A percentile compares a stretch with the other conserved stretches of the same genome.
Evolutionary conservation across 2,797 vertebrate genomes (phyloP).

Genomic region (Meriones psammophilus): DNA sequence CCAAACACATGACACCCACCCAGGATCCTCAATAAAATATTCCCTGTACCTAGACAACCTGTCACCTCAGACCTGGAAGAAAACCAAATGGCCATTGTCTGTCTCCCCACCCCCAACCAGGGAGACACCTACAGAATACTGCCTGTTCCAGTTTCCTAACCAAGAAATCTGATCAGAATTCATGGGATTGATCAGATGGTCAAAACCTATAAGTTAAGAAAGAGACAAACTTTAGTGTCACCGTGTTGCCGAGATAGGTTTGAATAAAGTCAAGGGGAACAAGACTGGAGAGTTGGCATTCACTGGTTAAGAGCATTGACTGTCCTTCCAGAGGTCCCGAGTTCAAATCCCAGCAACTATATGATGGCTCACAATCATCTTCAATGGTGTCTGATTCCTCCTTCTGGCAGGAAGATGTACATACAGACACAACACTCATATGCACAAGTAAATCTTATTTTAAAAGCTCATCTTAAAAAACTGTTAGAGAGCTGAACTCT

Average conservation of each 20-base stretch:
- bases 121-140: background rate
- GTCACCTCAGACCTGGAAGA: background rate
- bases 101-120: background rate
- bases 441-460: background rate
- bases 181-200: background rate
- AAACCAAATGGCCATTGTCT: constrained; percentile 26
- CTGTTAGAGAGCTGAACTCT: background rate
- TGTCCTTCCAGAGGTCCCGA: background rate
- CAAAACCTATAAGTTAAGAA: background rate
- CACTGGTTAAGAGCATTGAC: background rate
- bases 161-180: background rate
- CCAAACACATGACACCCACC: background rate
- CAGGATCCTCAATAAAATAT: background rate
- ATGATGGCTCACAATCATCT: background rate
- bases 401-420: background rate
- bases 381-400: background rate
- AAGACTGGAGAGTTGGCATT: background rate
- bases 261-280: background rate
- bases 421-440: background rate
- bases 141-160: constrained; percentile 32
- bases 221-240: background rate
- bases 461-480: background rate
- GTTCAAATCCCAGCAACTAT: background rate
- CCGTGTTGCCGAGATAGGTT: background rate
- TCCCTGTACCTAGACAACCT: constrained; percentile 20